Base-by-base conservation (phyloP, 1,140 invertebrate species). In the Heliconius himera region DNA sequence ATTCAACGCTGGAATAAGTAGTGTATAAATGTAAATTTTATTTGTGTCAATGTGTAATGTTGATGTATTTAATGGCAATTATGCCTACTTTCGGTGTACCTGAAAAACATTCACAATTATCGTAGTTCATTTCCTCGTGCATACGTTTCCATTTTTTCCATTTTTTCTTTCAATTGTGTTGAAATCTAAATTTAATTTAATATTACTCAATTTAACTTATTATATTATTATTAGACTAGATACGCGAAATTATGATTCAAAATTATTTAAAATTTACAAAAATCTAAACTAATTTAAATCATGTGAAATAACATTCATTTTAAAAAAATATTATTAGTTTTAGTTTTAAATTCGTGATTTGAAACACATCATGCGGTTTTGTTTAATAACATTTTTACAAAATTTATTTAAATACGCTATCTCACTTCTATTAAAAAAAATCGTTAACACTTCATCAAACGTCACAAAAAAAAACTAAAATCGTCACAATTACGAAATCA, bases 401-500 rank as follows among this genome's bases (percentile, higher is more conserved):
- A 26, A 26, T 26, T n/a, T n/a, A n/a, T n/a, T n/a, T n/a, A n/a
- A n/a, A 26, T 26, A 26, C 26, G 26, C 26, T 26, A 26, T 16
- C 49, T n/a, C 26, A 56, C 54, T 56, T 56, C 1, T 9, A 11
- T 22, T n/a, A 22, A 56, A 56, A 36, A 38, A 72, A 41, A 72
- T 3, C 0, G n/a, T 22, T 20, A 26, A 74, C 41, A 77, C 79
- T 51, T 41, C 22, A 26, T 41, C 13, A 20, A 77, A 33, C 51
- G 77, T 76, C 80, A 81, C 80, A 78, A 76, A 81, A 9, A 76
- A 81, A 4, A n/a, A 75, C 74, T 54, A 46, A 54, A 54, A 60
- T 29, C 60, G 60, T 22, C 78, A 84, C 82, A 85, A 80, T 86
- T 84, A 79, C 81, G 78, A 84, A 83, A 86, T 70, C 80, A 80